phyloP scores from a whole-genome alignment of 1,140 invertebrate species.

The Achroia grisella region DNA sequence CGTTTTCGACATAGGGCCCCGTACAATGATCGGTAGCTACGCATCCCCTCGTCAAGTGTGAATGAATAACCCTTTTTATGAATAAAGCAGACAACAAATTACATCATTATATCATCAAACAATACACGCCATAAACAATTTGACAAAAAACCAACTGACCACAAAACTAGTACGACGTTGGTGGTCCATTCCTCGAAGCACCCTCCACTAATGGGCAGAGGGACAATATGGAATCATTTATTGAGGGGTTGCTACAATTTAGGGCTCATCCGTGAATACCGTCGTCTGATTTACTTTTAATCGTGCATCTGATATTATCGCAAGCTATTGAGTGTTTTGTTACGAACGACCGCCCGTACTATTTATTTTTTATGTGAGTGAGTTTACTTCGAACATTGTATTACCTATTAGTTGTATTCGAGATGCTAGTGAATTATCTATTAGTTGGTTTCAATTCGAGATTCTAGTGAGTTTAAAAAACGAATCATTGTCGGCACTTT shows the following conservation, averaged over 20 bases:
- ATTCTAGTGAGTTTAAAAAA: conserved; percentile 22
- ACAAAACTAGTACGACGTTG: conserved; percentile 36
- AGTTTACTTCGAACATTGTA: no score
- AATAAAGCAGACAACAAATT: conserved; percentile 21
- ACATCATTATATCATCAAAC: conserved; percentile 25
- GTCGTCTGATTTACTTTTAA: conserved; percentile 54
- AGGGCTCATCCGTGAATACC: conserved; percentile 31
- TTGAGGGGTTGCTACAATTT: conserved; percentile 30
- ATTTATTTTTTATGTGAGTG: conserved; percentile 6
- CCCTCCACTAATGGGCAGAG: conserved; percentile 33
- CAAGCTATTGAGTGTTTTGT: conserved; percentile 42
- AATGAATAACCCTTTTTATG: not conserved
- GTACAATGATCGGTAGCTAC: not conserved
- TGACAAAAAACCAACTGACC: conserved; percentile 15
- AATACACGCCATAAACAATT: conserved; percentile 5
- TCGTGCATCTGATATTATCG: conserved; percentile 52
- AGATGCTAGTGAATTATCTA: no score
- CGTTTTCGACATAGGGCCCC: no score
- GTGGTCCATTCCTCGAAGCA: conserved; percentile 53
- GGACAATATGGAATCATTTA: conserved; percentile 24
- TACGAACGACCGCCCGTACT: conserved; percentile 23
- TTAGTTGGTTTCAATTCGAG: no score
- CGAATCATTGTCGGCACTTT: no score
- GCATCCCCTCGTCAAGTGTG: not conserved
- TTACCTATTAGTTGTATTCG: no score